A percentile compares a stretch with the other conserved stretches of the same genome.
Evolutionary conservation across 2,113 vertebrate genomes (phyloP).

Genomic region (Alethe castanea): DNA sequence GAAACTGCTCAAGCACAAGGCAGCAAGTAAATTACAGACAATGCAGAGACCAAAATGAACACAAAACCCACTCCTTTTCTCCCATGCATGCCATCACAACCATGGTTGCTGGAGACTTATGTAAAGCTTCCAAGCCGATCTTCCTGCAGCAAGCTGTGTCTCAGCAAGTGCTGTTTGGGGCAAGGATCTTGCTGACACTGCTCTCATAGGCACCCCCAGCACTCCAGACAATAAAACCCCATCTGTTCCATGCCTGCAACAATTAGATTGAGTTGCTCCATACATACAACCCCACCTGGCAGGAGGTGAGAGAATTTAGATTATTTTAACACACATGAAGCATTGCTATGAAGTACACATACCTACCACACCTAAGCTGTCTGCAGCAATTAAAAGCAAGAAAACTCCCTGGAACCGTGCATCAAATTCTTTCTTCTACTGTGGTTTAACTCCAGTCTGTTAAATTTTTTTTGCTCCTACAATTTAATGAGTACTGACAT

Average conservation of each 20-base stretch:
- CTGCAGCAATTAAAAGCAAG: background rate
- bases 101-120: background rate
- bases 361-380: background rate
- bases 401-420: background rate
- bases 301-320: background rate
- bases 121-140: background rate
- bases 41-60: background rate
- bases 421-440: background rate
- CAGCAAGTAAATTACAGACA: background rate
- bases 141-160: background rate
- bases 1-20: background rate
- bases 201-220: background rate
- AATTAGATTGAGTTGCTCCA: background rate
- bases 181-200: slow-evolving; percentile 11
- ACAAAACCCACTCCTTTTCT: background rate
- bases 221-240: slow-evolving; percentile 44
- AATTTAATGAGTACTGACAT: slow-evolving; percentile 46
- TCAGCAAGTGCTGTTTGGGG: slow-evolving; percentile 1
- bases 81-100: background rate
- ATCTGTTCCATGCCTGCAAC: slow-evolving; percentile 32
- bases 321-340: background rate
- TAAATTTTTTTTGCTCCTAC: background rate
- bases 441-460: background rate
- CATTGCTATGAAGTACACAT: background rate
- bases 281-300: background rate